Evolutionary conservation across 2,797 vertebrate genomes (phyloP), one percentile per base, ranked within the genome.

Genomic region (Lacerta viridis): DNA sequence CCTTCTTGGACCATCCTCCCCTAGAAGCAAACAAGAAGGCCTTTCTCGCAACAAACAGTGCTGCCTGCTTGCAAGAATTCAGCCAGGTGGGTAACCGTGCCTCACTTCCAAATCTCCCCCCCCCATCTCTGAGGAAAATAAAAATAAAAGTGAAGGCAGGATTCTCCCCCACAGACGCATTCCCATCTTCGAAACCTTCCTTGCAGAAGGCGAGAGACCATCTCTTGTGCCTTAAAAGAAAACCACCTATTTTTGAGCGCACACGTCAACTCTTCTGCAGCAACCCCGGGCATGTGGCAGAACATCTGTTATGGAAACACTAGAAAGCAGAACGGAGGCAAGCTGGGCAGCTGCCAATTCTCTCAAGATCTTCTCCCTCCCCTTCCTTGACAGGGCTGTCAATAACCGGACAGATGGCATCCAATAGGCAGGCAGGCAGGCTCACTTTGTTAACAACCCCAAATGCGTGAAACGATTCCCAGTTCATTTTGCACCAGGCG

Each of bases 331-430:
- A 95, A 89, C 94, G 94, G 90, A 66, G 5, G 94, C 95, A 87
- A 80, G 13, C 88, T 96, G 97, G 95, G 93, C n/a, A 75, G 0
- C 85, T 89, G 96, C 97, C 96, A 96, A 93, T 90, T 88, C 94
- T 91, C 90, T 92, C 85, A 36, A 91, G 93, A 93, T 91, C 84
- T 93, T 92, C 75, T 92, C 89, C 41, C 36, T 29, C 23, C 18
- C 72, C 61, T 41, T 29, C 17, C 64, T 46, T 33, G 66, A 93
- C 89, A 91, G 91, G 94, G 93, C 93, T 96, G 96, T 96, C 96
- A 94, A 93, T 86, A 86, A 92, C 88, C 3, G 92, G 96, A 95
- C 97, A 97, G 97, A 97, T 97, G 97, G 97, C 95, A 95, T 91
- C 92, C 15, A 41, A 90, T 27, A 76, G 66, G 92, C 92, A 91